These are phyloP conservation scores for Odontomachus brunneus DNA, from an alignment of 1,140 invertebrate genomes.

Conservation along the genomic window DNA sequence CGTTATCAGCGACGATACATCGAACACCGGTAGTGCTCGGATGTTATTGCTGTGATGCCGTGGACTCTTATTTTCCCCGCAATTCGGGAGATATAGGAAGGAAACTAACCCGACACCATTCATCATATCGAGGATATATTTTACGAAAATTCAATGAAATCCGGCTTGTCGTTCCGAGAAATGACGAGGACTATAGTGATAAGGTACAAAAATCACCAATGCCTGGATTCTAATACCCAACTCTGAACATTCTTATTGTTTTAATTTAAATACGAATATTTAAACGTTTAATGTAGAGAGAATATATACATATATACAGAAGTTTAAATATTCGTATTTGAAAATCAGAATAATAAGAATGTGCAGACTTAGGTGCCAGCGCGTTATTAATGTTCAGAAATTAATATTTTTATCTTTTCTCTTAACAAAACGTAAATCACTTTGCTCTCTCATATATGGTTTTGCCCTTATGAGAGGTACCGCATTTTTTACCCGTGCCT, in stretches of 20 bases:
- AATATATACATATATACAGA: no score
- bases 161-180: neutral
- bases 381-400: no score
- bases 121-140: neutral
- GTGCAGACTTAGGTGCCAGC: no score
- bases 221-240: no score
- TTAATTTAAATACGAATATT: no score
- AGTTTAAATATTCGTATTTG: no score
- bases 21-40: slow-evolving; percentile 1
- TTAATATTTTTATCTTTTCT: no score
- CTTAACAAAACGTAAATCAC: neutral
- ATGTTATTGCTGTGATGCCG: neutral
- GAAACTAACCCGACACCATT: neutral
- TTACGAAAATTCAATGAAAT: neutral
- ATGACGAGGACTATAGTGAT: neutral
- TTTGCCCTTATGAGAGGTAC: neutral
- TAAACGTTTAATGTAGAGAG: no score
- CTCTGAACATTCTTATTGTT: no score
- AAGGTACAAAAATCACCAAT: no score
- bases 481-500: neutral
- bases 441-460: neutral
- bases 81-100: neutral
- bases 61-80: slow-evolving; percentile 5
- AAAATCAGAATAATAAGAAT: no score
- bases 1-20: slow-evolving; percentile 32